These are phyloP conservation scores for Macrobrachium rosenbergii DNA, from an alignment of 1,140 invertebrate genomes.

Conservation along the genomic window DNA sequence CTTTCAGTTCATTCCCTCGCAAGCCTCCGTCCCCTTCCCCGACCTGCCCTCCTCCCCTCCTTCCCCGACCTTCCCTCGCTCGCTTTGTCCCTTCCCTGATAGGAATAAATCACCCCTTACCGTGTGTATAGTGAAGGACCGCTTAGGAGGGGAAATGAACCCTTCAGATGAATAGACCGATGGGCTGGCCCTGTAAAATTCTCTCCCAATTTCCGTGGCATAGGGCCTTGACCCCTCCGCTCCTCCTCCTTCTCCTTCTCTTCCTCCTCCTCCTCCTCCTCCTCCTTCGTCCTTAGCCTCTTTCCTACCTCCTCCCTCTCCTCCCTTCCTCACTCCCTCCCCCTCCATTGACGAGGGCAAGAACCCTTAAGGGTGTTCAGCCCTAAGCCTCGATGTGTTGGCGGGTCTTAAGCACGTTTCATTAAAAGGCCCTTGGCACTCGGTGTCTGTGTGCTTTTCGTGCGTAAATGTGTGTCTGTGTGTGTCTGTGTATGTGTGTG, in stretches of 20 bases:
- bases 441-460: too few relatives aligned
- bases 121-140: neutral
- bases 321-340: neutral
- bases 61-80: neutral
- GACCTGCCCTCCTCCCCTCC: neutral
- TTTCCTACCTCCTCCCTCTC: neutral
- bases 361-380: too few relatives aligned
- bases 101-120: too few relatives aligned
- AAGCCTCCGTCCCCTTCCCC: too few relatives aligned
- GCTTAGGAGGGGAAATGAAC: slow-evolving; percentile 11
- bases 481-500: too few relatives aligned
- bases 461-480: too few relatives aligned
- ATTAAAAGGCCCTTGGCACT: neutral
- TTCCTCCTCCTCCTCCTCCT: neutral
- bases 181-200: neutral
- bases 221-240: too few relatives aligned
- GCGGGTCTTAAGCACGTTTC: neutral
- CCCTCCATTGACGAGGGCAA: too few relatives aligned
- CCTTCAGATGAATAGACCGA: slow-evolving; percentile 13
- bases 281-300: neutral
- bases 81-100: neutral
- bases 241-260: neutral
- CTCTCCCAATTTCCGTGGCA: neutral
- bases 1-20: too few relatives aligned
- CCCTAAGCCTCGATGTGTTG: neutral